phyloP scores from a whole-genome alignment of 2,888 invertebrate genomes.

The Orthosia cruda region DNA sequence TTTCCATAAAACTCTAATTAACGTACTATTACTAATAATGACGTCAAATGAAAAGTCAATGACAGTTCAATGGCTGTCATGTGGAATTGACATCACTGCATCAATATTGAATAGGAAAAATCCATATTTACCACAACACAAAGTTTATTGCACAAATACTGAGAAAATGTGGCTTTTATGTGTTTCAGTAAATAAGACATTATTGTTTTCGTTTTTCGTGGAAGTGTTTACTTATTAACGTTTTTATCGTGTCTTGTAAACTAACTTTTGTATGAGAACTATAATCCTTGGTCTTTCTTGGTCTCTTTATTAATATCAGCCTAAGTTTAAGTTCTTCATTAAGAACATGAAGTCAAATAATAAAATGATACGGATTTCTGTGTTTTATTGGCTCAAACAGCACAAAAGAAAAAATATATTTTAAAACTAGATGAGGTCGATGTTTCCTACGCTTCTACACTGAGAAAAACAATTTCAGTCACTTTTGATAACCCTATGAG shows the following conservation, averaged over 20 bases:
- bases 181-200: not conserved
- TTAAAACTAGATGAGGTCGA: not conserved
- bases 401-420: too few relatives aligned
- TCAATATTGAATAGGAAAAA: slow-evolving; percentile 9
- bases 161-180: not conserved
- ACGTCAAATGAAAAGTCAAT: slow-evolving; percentile 11
- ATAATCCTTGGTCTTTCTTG: not conserved
- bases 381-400: not conserved
- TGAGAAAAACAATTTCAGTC: not conserved
- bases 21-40: not conserved
- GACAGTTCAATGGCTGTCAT: slow-evolving; percentile 27
- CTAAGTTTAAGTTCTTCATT: too few relatives aligned
- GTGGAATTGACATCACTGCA: not conserved
- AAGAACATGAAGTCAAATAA: not conserved
- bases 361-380: not conserved
- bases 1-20: not conserved
- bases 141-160: slow-evolving; percentile 1
- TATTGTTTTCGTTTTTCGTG: not conserved
- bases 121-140: not conserved
- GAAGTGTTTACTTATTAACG: slow-evolving; percentile 1
- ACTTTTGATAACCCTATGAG: too few relatives aligned
- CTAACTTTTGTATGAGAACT: not conserved
- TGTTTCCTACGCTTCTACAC: not conserved
- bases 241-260: too few relatives aligned
- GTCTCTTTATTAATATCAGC: not conserved